Evolutionary conservation across 2,797 vertebrate genomes (phyloP).

Genomic region (Borostomias antarcticus): DNA sequence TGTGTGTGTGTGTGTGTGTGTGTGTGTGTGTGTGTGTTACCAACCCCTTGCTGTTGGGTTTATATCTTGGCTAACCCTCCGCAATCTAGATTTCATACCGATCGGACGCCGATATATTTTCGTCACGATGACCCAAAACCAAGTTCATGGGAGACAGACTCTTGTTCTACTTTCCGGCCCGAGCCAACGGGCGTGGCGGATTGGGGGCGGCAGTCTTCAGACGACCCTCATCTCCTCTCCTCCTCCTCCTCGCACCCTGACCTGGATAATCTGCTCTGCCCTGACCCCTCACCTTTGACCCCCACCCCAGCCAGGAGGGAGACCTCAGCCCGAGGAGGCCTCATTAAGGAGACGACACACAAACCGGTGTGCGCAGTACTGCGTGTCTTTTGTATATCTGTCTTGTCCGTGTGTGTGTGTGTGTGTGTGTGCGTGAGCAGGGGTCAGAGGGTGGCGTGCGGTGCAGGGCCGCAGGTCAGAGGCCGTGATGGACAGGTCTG

Average conservation of each 20-base stretch:
- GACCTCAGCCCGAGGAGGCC: conserved; percentile 37
- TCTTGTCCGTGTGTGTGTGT: neutral
- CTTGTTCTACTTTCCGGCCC: conserved; percentile 40
- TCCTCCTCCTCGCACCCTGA: conserved; percentile 33
- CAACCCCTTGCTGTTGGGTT: neutral
- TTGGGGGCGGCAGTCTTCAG: neutral
- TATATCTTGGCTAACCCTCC: conserved; percentile 9
- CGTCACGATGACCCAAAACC: conserved; percentile 50
- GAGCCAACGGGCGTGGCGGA: neutral
- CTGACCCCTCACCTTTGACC: conserved; percentile 49
- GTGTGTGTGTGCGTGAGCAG: neutral
- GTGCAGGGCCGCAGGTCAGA: neutral
- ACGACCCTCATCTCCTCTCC: neutral
- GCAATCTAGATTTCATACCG: conserved; percentile 13
- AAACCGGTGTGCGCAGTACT: neutral
- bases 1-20: conserved; percentile 21
- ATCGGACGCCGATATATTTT: conserved; percentile 43
- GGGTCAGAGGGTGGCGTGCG: neutral
- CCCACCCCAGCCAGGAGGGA: conserved; percentile 28
- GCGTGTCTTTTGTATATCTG: conserved; percentile 7
- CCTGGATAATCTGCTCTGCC: conserved; percentile 49
- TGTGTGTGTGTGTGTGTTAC: conserved; percentile 4
- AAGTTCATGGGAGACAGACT: conserved; percentile 40
- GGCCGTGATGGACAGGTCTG: conserved; percentile 12
- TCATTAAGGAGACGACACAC: conserved; percentile 31